Evolutionary conservation across 2,797 vertebrate genomes (phyloP).

Genomic region (Melanotaenia maccullochi): DNA sequence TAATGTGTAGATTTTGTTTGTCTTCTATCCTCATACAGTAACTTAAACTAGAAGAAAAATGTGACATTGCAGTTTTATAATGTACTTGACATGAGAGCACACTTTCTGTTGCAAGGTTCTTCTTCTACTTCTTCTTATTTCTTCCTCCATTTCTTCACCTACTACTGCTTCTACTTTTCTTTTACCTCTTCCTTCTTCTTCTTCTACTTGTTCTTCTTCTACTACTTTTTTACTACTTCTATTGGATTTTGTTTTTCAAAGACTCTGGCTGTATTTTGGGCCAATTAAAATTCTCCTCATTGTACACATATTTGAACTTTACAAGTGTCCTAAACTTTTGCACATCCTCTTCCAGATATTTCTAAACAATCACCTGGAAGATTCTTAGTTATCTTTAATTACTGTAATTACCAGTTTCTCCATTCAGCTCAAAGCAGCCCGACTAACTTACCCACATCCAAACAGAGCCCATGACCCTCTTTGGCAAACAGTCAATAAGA

Average conservation of each 20-base stretch:
- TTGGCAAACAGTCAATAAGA: conserved; percentile 1
- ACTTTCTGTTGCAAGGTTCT: not conserved
- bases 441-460: not conserved
- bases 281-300: not conserved
- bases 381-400: not conserved
- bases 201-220: too few species aligned
- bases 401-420: conserved; percentile 17
- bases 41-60: not conserved
- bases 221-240: too few species aligned
- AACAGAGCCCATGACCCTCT: conserved; percentile 6
- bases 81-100: not conserved
- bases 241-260: not conserved
- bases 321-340: conserved; percentile 7
- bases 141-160: not conserved
- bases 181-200: too few species aligned
- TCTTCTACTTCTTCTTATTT: not conserved
- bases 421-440: conserved; percentile 3
- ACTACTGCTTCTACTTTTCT: too few species aligned
- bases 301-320: not conserved
- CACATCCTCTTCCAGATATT: conserved; percentile 4
- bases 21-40: not conserved
- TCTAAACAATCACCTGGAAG: conserved; percentile 5
- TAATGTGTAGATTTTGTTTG: not conserved
- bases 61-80: not conserved
- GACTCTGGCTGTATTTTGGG: not conserved